Conservation (phyloP, 2,113 vertebrate species). For the Recurvirostra avosetta region DNA sequence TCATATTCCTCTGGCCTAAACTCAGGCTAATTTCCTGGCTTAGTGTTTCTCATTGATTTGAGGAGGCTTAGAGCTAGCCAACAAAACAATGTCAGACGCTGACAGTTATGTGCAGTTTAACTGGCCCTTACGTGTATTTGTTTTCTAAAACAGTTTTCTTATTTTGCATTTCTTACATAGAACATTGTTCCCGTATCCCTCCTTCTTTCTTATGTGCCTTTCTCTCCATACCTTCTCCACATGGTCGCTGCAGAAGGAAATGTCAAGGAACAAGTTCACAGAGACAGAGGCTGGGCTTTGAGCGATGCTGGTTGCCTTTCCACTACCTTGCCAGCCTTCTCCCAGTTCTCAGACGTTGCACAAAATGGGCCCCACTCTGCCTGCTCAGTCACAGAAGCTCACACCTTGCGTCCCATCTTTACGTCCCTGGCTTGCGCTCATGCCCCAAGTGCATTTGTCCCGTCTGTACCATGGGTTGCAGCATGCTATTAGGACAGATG, state of each 20-base stretch:
- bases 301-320: background rate
- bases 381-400: background rate
- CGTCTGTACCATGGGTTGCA: background rate
- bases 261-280: background rate
- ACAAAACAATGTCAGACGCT: background rate
- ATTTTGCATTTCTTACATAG: background rate
- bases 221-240: background rate
- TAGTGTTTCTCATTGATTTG: background rate
- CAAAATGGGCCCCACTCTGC: background rate
- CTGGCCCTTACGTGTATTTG: background rate
- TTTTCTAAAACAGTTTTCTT: background rate
- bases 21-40: background rate
- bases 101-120: background rate
- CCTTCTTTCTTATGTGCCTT: background rate
- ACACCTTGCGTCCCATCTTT: background rate
- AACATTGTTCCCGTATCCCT: accelerated
- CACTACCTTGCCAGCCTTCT: background rate
- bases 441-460: background rate
- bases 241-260: background rate
- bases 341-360: too few relatives aligned
- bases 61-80: background rate
- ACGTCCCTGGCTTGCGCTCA: background rate
- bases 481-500: background rate
- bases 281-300: background rate
- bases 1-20: background rate